A percentile compares a stretch with the other conserved stretches of the same genome.
These are phyloP conservation scores for Azorinus chamasolen DNA, from an alignment of 2,888 invertebrate genomes.

Conservation along the genomic window DNA sequence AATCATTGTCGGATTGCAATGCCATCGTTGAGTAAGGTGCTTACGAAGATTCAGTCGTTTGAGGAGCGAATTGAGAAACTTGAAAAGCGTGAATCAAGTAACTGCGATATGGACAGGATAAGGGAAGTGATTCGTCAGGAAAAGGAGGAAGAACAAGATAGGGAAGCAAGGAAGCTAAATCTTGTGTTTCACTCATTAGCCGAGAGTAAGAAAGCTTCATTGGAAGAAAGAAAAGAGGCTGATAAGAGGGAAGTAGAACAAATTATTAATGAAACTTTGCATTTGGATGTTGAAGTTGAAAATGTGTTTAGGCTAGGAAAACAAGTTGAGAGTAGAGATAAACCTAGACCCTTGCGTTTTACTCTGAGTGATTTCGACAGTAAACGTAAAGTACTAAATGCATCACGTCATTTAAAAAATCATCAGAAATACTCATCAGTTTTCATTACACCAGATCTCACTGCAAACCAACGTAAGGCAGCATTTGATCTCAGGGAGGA, in stretches of 20 bases:
- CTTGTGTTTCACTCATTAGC: neutral
- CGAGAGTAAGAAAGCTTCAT: neutral
- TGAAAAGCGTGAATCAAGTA: neutral
- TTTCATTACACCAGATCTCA: conserved; percentile 4
- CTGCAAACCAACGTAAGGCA: conserved; percentile 1
- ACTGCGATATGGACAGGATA: neutral
- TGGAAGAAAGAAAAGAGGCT: neutral
- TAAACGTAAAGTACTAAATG: neutral
- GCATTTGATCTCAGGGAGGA: conserved; percentile 5
- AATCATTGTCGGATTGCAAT: neutral
- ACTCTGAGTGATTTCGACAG: neutral
- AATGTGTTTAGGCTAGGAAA: conserved; percentile 2
- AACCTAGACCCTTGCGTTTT: conserved; percentile 2
- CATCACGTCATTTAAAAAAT: neutral
- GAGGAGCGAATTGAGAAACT: conserved; percentile 3
- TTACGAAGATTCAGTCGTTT: neutral
- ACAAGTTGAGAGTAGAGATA: neutral
- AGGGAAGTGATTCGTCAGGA: neutral
- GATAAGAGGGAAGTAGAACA: neutral
- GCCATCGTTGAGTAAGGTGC: neutral
- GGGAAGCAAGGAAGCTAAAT: conserved; percentile 2
- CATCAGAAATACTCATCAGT: neutral
- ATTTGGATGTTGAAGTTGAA: conserved; percentile 8
- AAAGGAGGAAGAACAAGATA: conserved; percentile 4
- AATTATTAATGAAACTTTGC: conserved; percentile 6